These are phyloP conservation scores for Heterochromis multidens DNA, from an alignment of 2,113 vertebrate species.

Conservation along the genomic window DNA sequence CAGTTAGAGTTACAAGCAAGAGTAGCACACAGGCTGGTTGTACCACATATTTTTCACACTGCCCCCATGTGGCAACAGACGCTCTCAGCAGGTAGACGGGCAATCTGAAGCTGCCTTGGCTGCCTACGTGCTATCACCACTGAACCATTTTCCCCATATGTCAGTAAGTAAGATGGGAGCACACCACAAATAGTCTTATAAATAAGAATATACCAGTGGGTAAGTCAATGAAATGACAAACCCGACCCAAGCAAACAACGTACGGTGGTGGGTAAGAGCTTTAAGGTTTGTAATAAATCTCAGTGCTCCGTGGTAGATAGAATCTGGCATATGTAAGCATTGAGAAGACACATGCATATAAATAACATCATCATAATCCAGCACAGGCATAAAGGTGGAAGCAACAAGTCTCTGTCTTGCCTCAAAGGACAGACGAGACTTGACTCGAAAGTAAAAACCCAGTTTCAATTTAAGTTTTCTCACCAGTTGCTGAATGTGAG, in stretches of 20 bases:
- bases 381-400: neutral
- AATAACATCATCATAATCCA: neutral
- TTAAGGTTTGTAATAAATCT: neutral
- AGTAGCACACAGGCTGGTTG: too few species aligned
- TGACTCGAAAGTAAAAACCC: neutral
- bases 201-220: neutral
- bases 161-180: neutral
- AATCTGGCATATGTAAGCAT: neutral
- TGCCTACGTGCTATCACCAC: neutral
- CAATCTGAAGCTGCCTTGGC: neutral
- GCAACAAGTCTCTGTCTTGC: too few species aligned
- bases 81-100: neutral
- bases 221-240: neutral
- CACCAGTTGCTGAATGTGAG: neutral
- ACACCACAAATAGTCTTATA: neutral
- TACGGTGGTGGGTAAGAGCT: neutral
- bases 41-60: too few species aligned
- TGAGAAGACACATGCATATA: neutral
- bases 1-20: rapidly evolving
- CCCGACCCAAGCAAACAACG: neutral
- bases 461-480: neutral
- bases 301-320: neutral
- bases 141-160: neutral
- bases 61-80: neutral
- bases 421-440: neutral